Base-by-base conservation (phyloP, 2,888 invertebrate genomes). In the Crossocerus cetratus region DNA sequence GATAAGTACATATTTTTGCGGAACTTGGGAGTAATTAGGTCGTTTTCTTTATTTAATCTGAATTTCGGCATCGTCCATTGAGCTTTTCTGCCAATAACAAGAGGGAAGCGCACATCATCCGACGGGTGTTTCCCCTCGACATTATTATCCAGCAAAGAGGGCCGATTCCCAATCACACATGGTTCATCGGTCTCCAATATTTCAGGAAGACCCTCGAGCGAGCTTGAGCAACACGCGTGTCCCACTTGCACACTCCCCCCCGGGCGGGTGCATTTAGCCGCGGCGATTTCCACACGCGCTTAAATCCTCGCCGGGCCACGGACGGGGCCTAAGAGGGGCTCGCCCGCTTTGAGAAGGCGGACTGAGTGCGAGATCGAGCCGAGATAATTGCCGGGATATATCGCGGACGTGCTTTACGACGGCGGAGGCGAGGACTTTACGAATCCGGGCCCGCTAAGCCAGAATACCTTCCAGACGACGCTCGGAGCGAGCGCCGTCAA, bases 391-490 rank as follows among this genome's bases (percentile, higher is more conserved):
- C 45, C 65, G 43, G 14, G n/a, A n/a, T n/a, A 23, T 49, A 56
- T 54, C 18, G 49, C 42, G 49, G 65, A 61, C 22, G 42, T 49
- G 44, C 57, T 64, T 72, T 64, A 72, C 67, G 60, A 53, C 49
- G 72, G 64, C 61, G 23, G 18, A 8, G 59, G 32, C 13, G 44
- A 68, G 8, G 11, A 67, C 56, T 73, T 69, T 70, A 66, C 70
- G 72, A 65, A 62, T n/a, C 61, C 58, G 62, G 54, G 56, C 61
- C 53, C 56, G 64, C 68, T 65, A 73, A 73, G 68, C 74, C 56
- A 72, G 74, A 74, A 74, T 74, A 74, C 55, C n/a, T 23, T 11
- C 62, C 57, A 59, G 44, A 61, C 73, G 58, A 43, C 60, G 32
- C 32, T 11, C 32, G 32, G 32, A 11, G 32, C 32, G 32, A 32